A percentile compares a stretch with the other conserved stretches of the same genome.
Conservation (phyloP, 2,888 invertebrate genomes). For the Achlya flavicornis region DNA sequence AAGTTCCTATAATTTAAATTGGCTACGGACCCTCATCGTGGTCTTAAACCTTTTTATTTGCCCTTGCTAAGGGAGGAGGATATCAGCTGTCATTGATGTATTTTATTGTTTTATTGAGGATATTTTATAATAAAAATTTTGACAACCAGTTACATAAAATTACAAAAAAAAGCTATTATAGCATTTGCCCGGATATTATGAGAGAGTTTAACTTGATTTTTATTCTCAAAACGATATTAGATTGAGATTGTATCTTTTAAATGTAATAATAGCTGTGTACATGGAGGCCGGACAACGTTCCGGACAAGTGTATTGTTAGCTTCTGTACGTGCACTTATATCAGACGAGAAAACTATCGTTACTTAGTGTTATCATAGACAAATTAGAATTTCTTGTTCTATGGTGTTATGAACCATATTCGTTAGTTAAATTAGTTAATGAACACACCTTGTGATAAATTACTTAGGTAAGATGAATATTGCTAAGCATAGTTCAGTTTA, state of each 20-base stretch:
- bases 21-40: too few relatives aligned
- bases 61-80: too few relatives aligned
- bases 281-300: constrained; percentile 14
- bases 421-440: not conserved
- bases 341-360: constrained; percentile 13
- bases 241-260: not conserved
- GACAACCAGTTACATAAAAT: too few relatives aligned
- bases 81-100: too few relatives aligned
- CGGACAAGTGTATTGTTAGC: constrained; percentile 16
- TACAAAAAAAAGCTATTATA: not conserved
- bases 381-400: too few relatives aligned
- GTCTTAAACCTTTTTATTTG: too few relatives aligned
- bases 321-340: constrained; percentile 21
- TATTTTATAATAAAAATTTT: too few relatives aligned
- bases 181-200: not conserved
- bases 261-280: not conserved
- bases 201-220: too few relatives aligned
- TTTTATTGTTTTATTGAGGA: too few relatives aligned
- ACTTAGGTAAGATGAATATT: not conserved
- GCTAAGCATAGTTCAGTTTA: too few relatives aligned
- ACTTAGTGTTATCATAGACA: too few relatives aligned
- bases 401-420: not conserved
- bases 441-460: not conserved
- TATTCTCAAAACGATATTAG: not conserved
- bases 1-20: too few relatives aligned